A percentile compares a stretch with the other conserved stretches of the same genome.
Evolutionary conservation across 2,113 vertebrate species (phyloP).

Genomic region (Smithornis capensis): DNA sequence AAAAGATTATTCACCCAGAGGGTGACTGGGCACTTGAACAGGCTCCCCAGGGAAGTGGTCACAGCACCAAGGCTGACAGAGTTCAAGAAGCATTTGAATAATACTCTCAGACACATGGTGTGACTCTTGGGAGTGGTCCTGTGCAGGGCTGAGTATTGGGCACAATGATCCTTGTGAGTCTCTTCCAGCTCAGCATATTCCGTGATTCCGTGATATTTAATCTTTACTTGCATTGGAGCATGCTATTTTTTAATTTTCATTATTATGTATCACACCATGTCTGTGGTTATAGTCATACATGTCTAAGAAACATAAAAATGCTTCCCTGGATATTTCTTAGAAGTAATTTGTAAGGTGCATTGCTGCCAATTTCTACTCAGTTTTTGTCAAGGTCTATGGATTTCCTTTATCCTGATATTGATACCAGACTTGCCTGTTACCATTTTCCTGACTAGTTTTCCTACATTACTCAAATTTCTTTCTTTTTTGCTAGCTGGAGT

Average conservation of each 20-base stretch:
- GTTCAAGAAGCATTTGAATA: no score
- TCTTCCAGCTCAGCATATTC: no score
- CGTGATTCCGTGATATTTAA: neutral
- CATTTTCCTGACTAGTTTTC: neutral
- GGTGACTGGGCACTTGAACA: no score
- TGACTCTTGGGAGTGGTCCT: no score
- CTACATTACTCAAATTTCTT: neutral
- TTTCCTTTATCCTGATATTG: neutral
- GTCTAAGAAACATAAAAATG: neutral
- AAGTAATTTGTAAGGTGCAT: neutral
- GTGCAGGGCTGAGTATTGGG: no score
- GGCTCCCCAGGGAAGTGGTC: no score
- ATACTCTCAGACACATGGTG: no score
- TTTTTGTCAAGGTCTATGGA: neutral
- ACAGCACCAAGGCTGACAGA: no score
- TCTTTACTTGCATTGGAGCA: neutral
- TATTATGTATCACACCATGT: neutral
- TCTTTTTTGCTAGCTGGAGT: neutral
- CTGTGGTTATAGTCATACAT: neutral
- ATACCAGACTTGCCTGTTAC: neutral
- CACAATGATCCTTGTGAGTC: no score
- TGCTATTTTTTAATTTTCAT: neutral
- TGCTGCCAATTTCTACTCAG: neutral
- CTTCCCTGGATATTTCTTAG: neutral
- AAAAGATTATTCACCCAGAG: no score